Evolutionary conservation across 2,113 vertebrate genomes (phyloP), one percentile per base, ranked within the genome.

Genomic region (Entelurus aequoreus): DNA sequence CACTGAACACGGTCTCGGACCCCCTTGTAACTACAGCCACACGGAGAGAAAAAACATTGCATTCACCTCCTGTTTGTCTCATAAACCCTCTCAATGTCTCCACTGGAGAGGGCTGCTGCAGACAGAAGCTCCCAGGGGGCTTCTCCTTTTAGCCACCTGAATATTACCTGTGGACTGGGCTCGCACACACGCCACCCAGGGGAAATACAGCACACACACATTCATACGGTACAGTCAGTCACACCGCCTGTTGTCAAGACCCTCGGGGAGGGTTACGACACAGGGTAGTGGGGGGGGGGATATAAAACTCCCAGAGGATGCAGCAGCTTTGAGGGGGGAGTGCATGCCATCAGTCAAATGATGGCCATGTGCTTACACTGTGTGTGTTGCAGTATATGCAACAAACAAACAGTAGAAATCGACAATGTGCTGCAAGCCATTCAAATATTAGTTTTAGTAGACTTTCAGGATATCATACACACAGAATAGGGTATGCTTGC

Each of bases 101-200:
- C 37, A 13, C 77, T 65, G 68, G 65, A 73, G 51, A 69, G 73
- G 55, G 69, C 66, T 72, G 42, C 21, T 59, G 62, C 53, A 69
- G 46, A 36, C 35, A 54, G 66, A 60, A 75, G 65, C 55, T 79
- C 83, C 79, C 74, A 55, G 60, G 65, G 82, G 86, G 68, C 55
- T 47, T 69, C 71, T 77, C 40, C 72, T 73, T 72, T 75, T 52
- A 74, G 74, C 81, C 67, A 79, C 74, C 73, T 72, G 79, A 72
- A 71, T 81, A 73, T 81, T 87, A 87, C 85, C 81, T 86, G 78
- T 78, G 74, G 80, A 80, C 76, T 56, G 68, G 81, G 83, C 81
- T 88, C 81, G 84, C 83, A 83, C 74, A 83, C 74, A 79, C 66
- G 73, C 56, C 86, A 86, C 83, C 70, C 66, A 44, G 60, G 54